Percentiles rank a stretch among this genome's conserved stretches.
These are phyloP conservation scores for Zaprionus davidi DNA, from an alignment of 1,140 invertebrate species.

Conservation along the genomic window DNA sequence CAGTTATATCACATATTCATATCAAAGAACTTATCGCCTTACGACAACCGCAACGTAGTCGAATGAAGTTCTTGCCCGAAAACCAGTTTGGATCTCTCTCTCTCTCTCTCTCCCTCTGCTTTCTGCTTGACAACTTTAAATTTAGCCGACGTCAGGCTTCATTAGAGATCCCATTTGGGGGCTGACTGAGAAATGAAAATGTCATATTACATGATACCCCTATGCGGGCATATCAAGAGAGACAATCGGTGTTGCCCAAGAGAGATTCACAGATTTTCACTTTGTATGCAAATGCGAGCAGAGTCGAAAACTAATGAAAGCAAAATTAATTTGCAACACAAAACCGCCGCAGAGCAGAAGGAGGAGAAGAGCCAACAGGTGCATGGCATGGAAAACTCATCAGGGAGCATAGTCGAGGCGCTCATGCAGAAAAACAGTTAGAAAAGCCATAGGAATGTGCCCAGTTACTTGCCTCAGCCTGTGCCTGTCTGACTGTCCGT, in stretches of 20 bases:
- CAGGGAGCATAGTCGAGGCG: constrained; percentile 46
- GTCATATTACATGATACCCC: constrained; percentile 3
- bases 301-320: constrained; percentile 61
- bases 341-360: constrained; percentile 40
- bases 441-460: constrained; percentile 66
- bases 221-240: background rate
- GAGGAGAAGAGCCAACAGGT: constrained; percentile 50
- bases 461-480: background rate
- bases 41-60: constrained; percentile 48
- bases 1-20: constrained; percentile 69
- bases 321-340: constrained; percentile 69
- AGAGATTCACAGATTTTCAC: constrained; percentile 68
- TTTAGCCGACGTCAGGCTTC: constrained; percentile 54
- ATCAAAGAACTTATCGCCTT: constrained; percentile 66
- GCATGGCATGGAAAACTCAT: constrained; percentile 52
- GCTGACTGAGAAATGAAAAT: constrained; percentile 24
- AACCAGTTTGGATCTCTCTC: constrained; percentile 55
- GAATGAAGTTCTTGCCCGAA: constrained; percentile 33
- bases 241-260: constrained; percentile 12
- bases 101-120: background rate
- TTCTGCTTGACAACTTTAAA: constrained; percentile 9
- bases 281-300: constrained; percentile 36
- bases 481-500: constrained; percentile 13
- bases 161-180: constrained; percentile 55
- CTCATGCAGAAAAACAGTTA: constrained; percentile 79